Evolutionary conservation across 2,113 vertebrate species (phyloP), one percentile per base, ranked within the genome.

Genomic region (Microtus richardsoni): DNA sequence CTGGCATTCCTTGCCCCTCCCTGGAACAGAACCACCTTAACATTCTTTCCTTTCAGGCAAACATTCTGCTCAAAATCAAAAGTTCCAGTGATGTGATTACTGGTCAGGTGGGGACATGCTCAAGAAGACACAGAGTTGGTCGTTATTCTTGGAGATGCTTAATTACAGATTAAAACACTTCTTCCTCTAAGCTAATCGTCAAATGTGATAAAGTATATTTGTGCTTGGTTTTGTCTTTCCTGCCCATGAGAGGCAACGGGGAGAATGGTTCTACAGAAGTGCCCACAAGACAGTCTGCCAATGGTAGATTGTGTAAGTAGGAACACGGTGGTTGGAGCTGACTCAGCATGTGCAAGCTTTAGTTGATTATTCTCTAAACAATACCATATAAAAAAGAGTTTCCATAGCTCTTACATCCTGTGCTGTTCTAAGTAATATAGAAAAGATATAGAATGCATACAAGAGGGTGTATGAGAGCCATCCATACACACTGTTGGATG

Each of bases 1-100:
- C 41, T 54, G 85, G 54, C 74, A 88, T 78, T 73, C 88, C 33
- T 41, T 85, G 47, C 64, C 86, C 89, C 47, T 87, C 75, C 86
- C 85, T 87, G 74, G 64, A 89, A 86, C 24, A 75, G 58, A 82
- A 92, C 68, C 47, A 64, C 30, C 17, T 0, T 14, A 83, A 64
- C 68, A 87, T 75, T 88, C 79, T 94, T 80, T 68, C 68, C 74
- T 83, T 94, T 47, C 36, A 86, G 21, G 33, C 41, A 41, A 85
- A 70, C 3, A 47, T 75, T 94, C 73, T 79, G 28, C 7, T 22
- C 21, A 47, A 93, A 73, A 13, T 24, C 47, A n/a, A 60, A 75
- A 74, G 91, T 88, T 91, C 91, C 52, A 83, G 58, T 7, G 36
- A 4, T n/a, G 36, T 36, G 54, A 54, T 26, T 58, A 33, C 8